These are phyloP conservation scores for Erebia aethiops DNA, from an alignment of 2,888 invertebrate species.

Conservation along the genomic window DNA sequence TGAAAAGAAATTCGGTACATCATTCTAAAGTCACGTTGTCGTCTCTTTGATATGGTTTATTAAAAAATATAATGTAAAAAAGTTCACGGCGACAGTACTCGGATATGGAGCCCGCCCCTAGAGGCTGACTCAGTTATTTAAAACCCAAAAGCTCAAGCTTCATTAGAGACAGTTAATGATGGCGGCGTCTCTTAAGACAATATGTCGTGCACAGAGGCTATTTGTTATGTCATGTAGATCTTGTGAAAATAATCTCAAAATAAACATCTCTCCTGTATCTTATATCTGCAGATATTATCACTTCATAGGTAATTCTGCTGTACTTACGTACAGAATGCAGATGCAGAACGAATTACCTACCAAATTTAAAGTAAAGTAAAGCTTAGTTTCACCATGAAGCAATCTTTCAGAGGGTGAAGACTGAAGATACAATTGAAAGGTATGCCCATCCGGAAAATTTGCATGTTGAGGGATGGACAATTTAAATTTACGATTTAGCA, in stretches of 20 bases:
- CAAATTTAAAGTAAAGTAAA: neutral
- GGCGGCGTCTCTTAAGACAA: constrained; percentile 68
- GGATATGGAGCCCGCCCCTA: constrained; percentile 65
- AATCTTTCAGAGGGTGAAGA: constrained; percentile 45
- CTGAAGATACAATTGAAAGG: constrained; percentile 66
- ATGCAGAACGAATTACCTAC: neutral
- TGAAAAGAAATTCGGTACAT: constrained; percentile 46
- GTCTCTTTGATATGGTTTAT: constrained; percentile 69
- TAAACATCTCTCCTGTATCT: constrained; percentile 13
- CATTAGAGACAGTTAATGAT: constrained; percentile 82
- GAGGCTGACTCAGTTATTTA: constrained; percentile 73
- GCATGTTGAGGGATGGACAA: constrained; percentile 79
- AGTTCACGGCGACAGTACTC: constrained; percentile 54
- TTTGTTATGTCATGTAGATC: constrained; percentile 53
- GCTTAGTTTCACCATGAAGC: constrained; percentile 24
- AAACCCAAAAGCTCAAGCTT: constrained; percentile 78
- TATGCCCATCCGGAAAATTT: constrained; percentile 68
- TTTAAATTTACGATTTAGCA: constrained; percentile 80
- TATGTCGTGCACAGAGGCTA: constrained; percentile 60
- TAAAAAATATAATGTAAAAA: constrained; percentile 68
- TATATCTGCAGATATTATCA: constrained; percentile 3
- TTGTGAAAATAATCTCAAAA: constrained; percentile 38
- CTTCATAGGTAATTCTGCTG: neutral
- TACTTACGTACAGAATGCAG: neutral
- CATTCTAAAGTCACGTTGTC: constrained; percentile 65